Conservation (phyloP, 2,113 vertebrate species). For the Melanerpes formicivorus region DNA sequence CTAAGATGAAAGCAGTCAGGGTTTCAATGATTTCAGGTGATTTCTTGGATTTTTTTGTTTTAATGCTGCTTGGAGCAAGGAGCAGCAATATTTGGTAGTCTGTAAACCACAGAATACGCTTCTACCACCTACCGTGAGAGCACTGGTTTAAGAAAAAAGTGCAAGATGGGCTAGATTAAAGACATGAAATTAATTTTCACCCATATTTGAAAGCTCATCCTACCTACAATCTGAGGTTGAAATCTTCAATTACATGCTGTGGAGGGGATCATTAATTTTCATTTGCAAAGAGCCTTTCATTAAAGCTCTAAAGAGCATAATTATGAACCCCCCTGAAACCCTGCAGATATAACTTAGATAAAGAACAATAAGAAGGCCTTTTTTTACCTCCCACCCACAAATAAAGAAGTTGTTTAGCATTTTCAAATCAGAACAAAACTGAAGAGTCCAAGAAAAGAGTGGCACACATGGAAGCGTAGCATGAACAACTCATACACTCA, state of each 20-base stretch:
- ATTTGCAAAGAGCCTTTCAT: constrained; percentile 24
- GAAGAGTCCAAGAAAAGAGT: background rate
- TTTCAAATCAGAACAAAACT: background rate
- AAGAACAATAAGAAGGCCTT: background rate
- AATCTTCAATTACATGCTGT: background rate
- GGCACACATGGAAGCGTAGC: background rate
- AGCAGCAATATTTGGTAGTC: background rate
- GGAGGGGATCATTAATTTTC: background rate
- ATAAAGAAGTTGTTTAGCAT: background rate
- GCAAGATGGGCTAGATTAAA: background rate
- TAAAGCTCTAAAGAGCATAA: background rate
- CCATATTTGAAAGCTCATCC: background rate
- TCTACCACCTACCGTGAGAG: background rate
- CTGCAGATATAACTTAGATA: constrained; percentile 11
- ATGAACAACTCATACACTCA: background rate
- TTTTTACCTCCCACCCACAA: background rate
- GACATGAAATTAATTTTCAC: background rate
- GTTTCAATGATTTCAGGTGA: background rate
- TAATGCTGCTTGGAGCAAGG: background rate
- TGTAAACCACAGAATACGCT: background rate
- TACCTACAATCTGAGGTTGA: background rate
- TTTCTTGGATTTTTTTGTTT: background rate
- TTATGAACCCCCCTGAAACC: background rate
- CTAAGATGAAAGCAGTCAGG: background rate
- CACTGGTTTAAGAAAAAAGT: background rate